Evolutionary conservation across 1,140 invertebrate species (phyloP).

Genomic region (Micrasema minimum): DNA sequence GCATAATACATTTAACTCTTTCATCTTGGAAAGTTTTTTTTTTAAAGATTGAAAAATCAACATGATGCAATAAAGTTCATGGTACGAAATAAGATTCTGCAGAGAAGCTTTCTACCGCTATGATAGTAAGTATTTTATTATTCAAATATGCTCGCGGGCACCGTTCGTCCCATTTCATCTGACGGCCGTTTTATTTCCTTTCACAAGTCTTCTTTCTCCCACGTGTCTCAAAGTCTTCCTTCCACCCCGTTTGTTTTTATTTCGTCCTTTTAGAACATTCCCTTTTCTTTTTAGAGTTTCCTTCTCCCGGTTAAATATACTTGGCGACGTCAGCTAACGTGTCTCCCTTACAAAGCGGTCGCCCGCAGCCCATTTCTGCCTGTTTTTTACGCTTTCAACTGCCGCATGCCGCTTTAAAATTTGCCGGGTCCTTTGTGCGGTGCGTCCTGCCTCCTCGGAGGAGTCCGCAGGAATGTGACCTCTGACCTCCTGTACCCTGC

Average conservation of each 20-base stretch:
- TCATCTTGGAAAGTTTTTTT: no score
- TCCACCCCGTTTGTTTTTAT: slow-evolving; percentile 17
- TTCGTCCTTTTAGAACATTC: slow-evolving; percentile 3
- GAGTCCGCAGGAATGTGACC: slow-evolving; percentile 10
- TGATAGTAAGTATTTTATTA: slow-evolving; percentile 21
- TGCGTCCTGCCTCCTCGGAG: neutral
- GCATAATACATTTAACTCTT: no score
- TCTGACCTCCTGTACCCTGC: neutral
- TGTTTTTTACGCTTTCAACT: slow-evolving; percentile 6
- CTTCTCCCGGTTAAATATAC: slow-evolving; percentile 24
- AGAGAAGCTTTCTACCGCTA: neutral
- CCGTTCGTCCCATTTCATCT: slow-evolving; percentile 7
- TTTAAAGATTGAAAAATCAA: neutral
- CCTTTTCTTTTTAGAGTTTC: neutral
- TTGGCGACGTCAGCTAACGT: slow-evolving; percentile 15
- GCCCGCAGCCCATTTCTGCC: slow-evolving; percentile 19
- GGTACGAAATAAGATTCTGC: neutral
- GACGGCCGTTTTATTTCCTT: slow-evolving; percentile 18
- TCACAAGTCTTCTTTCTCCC: slow-evolving; percentile 14
- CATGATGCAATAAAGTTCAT: slow-evolving; percentile 5
- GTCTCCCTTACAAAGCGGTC: slow-evolving; percentile 27
- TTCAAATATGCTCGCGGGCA: slow-evolving; percentile 30
- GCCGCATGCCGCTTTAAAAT: slow-evolving; percentile 21
- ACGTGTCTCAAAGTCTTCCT: neutral
- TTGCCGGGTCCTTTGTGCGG: slow-evolving; percentile 3